Evolutionary conservation across 2,113 vertebrate species (phyloP), one percentile per base, ranked within the genome.

Genomic region (Arenaria interpres): DNA sequence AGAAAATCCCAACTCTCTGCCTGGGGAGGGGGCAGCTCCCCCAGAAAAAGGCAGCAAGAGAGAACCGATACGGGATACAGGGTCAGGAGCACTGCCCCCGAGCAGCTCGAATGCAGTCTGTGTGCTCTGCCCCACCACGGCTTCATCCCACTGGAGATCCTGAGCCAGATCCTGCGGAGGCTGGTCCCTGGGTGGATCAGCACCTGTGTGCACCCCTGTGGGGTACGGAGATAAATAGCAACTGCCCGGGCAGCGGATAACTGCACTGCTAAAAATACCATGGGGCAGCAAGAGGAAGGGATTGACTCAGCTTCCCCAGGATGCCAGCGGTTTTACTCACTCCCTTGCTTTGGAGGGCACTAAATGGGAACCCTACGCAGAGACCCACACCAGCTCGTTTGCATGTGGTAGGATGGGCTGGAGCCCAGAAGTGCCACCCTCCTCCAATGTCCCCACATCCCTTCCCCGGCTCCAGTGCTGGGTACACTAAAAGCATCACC

Each of bases 251-350:
- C 74, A 85, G 46, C 1, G 20, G 83, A 37, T n/a, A 27, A n/a
- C 9, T 1, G 33, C 46, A 18, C 16, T 1, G 11, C 27, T 32
- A 74, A 14, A 56, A 72, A 37, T 3, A 32, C 19, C 4, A 0
- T 0, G 1, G 53, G 54, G 37, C 85, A 46, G 27, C 16, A 5
- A 35, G 37, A 85, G 79, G 95, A 80, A 90, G 32, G 1, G 16
- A 5, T 11, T 96, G 96, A 95, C 41, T 97, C 94, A 94, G 88
- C 93, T 77, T 88, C 81, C 77, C 59, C 78, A 63, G 95, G 92
- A 92, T 80, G 93, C 35, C 2, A 4, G 57, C 0, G 80, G 46
- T 15, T 96, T 89, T 51, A 85, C 82, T 91, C 95, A 75, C 62
- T 93, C 95, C 96, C 62, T 94, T 60, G 1, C 62, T 93, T 39